These are phyloP conservation scores for Sarcophaga subvicina DNA, from an alignment of 2,888 invertebrate genomes.

Conservation along the genomic window DNA sequence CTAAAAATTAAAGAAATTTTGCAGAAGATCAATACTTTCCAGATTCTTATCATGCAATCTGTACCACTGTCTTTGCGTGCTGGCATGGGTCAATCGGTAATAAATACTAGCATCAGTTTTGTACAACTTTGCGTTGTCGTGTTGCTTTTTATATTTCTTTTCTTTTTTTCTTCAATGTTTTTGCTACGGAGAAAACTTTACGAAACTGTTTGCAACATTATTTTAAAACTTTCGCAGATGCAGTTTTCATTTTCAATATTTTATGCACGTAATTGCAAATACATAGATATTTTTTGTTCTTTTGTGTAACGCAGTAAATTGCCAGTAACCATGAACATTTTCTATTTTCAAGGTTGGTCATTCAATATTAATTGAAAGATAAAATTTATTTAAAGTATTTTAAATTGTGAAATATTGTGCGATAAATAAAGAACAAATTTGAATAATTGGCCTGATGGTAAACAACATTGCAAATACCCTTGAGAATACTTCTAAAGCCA, in stretches of 20 bases:
- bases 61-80: constrained; percentile 2
- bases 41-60: no score
- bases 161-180: neutral
- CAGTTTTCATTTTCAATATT: neutral
- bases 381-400: constrained; percentile 28
- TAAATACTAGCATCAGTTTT: no score
- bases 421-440: no score
- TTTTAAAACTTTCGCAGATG: no score
- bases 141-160: neutral
- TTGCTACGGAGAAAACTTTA: neutral
- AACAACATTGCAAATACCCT: no score
- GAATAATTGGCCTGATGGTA: no score
- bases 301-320: constrained; percentile 6
- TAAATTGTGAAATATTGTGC: no score
- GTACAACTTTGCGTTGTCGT: neutral
- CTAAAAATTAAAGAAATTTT: no score
- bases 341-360: neutral
- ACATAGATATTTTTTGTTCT: neutral
- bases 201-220: no score
- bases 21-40: no score
- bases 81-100: neutral
- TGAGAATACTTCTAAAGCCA: no score
- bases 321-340: constrained; percentile 43
- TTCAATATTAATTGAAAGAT: constrained; percentile 20
- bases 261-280: neutral